Percentiles rank a stretch among this genome's conserved stretches.
Evolutionary conservation across 2,888 invertebrate species (phyloP).

Genomic region (Agrenia bidenticulata): DNA sequence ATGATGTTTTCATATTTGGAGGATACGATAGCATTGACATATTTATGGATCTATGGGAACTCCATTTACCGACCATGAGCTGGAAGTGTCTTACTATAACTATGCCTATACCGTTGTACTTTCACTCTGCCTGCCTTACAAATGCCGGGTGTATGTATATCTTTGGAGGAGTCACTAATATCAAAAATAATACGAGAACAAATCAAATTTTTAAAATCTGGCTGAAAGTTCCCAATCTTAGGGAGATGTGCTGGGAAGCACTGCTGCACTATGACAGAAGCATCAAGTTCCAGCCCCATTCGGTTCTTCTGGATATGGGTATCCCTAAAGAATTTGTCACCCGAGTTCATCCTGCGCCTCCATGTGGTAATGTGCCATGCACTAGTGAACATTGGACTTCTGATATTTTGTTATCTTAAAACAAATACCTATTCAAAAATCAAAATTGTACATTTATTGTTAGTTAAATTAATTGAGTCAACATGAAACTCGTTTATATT

Average conservation of each 20-base stretch:
- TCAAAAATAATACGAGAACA: constrained; percentile 60
- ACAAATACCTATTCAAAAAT: background rate
- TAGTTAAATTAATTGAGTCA: too few species aligned
- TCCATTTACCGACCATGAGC: constrained; percentile 70
- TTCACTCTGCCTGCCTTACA: constrained; percentile 81
- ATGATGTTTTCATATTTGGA: constrained; percentile 75
- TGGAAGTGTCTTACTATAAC: constrained; percentile 72
- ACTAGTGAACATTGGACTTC: constrained; percentile 10
- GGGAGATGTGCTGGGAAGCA: constrained; percentile 87
- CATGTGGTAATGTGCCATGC: constrained; percentile 18
- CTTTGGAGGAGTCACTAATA: constrained; percentile 56
- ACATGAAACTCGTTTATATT: too few species aligned
- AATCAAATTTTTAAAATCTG: constrained; percentile 78
- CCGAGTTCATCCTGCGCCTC: constrained; percentile 38
- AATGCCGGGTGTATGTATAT: constrained; percentile 59
- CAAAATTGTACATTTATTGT: too few species aligned
- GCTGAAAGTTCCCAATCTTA: constrained; percentile 81
- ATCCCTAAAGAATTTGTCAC: constrained; percentile 45
- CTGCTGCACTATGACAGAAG: constrained; percentile 45
- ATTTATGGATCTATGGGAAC: constrained; percentile 79
- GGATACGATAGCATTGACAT: constrained; percentile 69
- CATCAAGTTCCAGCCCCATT: constrained; percentile 31
- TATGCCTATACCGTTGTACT: constrained; percentile 76
- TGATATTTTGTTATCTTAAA: background rate
- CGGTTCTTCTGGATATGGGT: constrained; percentile 44